These are phyloP conservation scores for Sus scrofa DNA, from an alignment of 2,113 vertebrate genomes.

Conservation along the genomic window T2T-Sscrofa CM000820.6:41981001-41981500, in stretches of 20 bases:
- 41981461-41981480: conserved; percentile 84
- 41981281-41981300: conserved; percentile 86
- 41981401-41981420: conserved; percentile 93
- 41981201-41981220: background rate
- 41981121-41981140: conserved; percentile 68
- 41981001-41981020: background rate
- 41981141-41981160: background rate
- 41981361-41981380: conserved; percentile 91
- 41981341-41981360: conserved; percentile 85
- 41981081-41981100: conserved; percentile 70
- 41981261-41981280: conserved; percentile 79
- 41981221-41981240: conserved; percentile 34
- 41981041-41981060: conserved; percentile 43
- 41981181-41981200: background rate
- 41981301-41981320: conserved; percentile 89
- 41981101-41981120: conserved; percentile 6
- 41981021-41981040: conserved; percentile 54
- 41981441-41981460: conserved; percentile 88
- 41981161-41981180: background rate
- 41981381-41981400: conserved; percentile 90
- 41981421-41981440: conserved; percentile 89
- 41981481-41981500: conserved; percentile 68
- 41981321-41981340: conserved; percentile 89
- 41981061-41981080: conserved; percentile 78
- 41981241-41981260: conserved; percentile 49